Percentiles rank a stretch among this genome's conserved stretches.
Evolutionary conservation across 2,797 vertebrate species (phyloP).

Genomic region (Enteromius treurensis): DNA sequence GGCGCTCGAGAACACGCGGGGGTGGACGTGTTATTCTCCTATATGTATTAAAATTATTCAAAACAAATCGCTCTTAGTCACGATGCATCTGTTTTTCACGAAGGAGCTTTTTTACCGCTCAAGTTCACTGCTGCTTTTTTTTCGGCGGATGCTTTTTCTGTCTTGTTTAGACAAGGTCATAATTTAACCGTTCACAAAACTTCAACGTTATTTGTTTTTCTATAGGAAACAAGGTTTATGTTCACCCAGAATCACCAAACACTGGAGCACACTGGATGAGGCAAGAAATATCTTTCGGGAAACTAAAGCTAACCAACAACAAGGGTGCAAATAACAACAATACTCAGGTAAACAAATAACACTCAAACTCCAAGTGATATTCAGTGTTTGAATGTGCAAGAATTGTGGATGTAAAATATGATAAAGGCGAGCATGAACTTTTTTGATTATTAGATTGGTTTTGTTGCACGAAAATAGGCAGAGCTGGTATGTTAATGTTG

Average conservation of each 20-base stretch:
- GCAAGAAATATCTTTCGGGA: slow-evolving; percentile 97
- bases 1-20: background rate
- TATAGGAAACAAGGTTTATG: slow-evolving; percentile 94
- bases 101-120: background rate
- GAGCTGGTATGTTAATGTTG: background rate
- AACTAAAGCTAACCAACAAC: slow-evolving; percentile 96
- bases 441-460: background rate
- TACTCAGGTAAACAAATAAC: slow-evolving; percentile 84
- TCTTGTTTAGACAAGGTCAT: background rate
- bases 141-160: background rate
- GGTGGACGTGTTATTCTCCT: slow-evolving; percentile 23
- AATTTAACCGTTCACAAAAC: background rate
- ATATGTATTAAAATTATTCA: slow-evolving; percentile 5
- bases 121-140: background rate
- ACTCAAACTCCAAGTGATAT: slow-evolving; percentile 72
- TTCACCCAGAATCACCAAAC: slow-evolving; percentile 96
- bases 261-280: slow-evolving; percentile 99
- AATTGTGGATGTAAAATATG: background rate
- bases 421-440: background rate
- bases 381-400: background rate
- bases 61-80: slow-evolving; percentile 37
- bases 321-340: slow-evolving; percentile 98
- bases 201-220: background rate
- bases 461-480: background rate
- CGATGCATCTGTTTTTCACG: background rate